Base-by-base conservation (phyloP, 1,140 invertebrate species). In the Nasonia longicornis region DNA sequence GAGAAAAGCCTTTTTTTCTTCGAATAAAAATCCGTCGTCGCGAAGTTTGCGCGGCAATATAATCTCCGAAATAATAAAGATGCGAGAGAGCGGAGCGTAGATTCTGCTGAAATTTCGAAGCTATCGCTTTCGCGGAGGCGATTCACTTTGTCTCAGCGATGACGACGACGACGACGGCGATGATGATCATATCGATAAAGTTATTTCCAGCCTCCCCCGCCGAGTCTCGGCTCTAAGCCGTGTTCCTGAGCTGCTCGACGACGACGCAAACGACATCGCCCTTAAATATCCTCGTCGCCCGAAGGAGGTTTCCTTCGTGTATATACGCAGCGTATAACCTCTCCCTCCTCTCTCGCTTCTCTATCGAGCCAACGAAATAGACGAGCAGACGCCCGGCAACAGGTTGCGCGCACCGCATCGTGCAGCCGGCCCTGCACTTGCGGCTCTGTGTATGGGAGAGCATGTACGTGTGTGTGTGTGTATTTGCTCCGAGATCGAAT, bases 141-240 rank as follows among this genome's bases (percentile, higher is more conserved):
- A 75, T 74, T 75, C 63, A 69, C 63, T 80, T 80, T 52, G 52
- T 75, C 64, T 69, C 26, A 29, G 70, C 77, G 10, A 42, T 12
- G 1, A 31, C 35, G 48, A 72, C 63, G 71, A 73, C 77, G 7
- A 22, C n/a, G 48, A 72, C 38, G 22, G 22, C 22, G 71, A 73
- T 35, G 72, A 74, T 52, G 63, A 74, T 80, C 63, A 58, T 75
- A 74, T 75, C 79, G 79, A 80, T 80, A 75, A 80, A 75, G 79
- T 80, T 75, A 75, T 75, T 63, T 52, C 14, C 26, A 1, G 26
- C 31, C 31, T 12, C 31, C 31, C 31, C 12, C 11, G 12, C n/a
- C 45, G 45, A 22, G 22, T 58, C 35, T 45, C 38, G 11, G 45
- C 67, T n/a, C 52, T 58, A 58, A 58, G 16, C 52, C 52, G 20